Conservation (phyloP, 2,113 vertebrate species). For the Todiramphus saurophagus region DNA sequence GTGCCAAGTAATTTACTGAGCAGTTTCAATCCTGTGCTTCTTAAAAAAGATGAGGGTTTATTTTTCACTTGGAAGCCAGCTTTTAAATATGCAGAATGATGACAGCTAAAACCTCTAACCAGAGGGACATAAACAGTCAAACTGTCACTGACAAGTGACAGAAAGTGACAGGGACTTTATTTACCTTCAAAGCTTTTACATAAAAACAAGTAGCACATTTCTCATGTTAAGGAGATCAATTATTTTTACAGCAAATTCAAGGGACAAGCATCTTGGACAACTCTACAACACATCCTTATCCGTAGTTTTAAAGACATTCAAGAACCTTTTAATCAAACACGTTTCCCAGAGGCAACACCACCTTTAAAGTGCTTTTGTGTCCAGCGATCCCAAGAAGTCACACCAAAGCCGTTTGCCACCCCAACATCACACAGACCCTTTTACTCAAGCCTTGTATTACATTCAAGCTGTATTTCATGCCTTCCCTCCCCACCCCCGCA, state of each 20-base stretch:
- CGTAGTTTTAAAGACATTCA: not conserved
- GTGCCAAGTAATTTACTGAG: not conserved
- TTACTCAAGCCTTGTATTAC: not conserved
- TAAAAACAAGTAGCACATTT: not conserved
- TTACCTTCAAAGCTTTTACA: not conserved
- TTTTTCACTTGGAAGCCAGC: not conserved
- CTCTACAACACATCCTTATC: not conserved
- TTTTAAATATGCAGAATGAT: not conserved
- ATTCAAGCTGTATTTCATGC: not conserved
- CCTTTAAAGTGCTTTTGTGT: not conserved
- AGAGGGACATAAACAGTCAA: not conserved
- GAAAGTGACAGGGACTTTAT: not conserved
- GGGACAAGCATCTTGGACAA: not conserved
- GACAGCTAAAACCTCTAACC: not conserved
- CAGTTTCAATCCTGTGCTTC: not conserved
- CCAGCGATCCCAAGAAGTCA: not conserved
- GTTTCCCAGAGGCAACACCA: not conserved
- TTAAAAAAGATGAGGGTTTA: not conserved
- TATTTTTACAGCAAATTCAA: not conserved
- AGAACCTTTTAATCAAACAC: not conserved
- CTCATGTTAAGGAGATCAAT: not conserved
- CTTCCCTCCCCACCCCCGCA: too few relatives aligned
- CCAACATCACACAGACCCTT: not conserved
- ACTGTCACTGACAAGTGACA: not conserved
- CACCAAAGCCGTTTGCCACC: not conserved